Base-by-base conservation (phyloP, 2,797 vertebrate genomes). In the Helostoma temminkii region DNA sequence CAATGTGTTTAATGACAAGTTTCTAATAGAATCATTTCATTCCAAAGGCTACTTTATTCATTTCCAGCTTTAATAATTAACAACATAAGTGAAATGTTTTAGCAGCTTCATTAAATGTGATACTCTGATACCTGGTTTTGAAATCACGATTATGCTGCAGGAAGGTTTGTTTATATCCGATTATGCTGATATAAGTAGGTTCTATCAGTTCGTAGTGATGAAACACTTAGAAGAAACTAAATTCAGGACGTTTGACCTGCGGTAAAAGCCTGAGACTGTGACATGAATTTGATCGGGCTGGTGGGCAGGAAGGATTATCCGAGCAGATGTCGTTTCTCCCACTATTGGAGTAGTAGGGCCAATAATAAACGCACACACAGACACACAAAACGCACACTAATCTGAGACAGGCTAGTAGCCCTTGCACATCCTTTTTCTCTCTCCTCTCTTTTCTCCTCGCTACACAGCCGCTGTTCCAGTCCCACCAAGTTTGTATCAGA, bases 251-350 rank as follows among this genome's bases (percentile, higher is more conserved):
- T 85, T 66, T 85, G 81, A 85, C 84, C 83, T 60, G 71, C 41
- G 64, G 71, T 73, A 71, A 74, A 49, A 88, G 76, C 79, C 78
- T 52, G 9, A 75, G 80, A 53, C 83, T 68, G 59, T 74, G 83
- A 83, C 89, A 87, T 85, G 83, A 84, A 85, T 91, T 67, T 89
- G 89, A 91, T 89, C 82, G 66, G 80, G 84, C 85, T 86, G 67
- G 82, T 87, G 76, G 88, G 80, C 83, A 82, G 81, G 70, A 71
- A 63, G 89, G 91, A 91, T 92, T 91, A 92, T 87, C 88, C 71
- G 53, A 92, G 84, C 92, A 92, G 90, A 91, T 93, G 90, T 92
- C 68, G 71, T 78, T 80, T 75, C 67, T 59, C 76, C 76, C 71
- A 53, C 71, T 81, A 76, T 83, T 86, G 80, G 85, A 91, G 85